Evolutionary conservation across 2,113 vertebrate species (phyloP), one percentile per base, ranked within the genome.

Genomic region (Trachemys scripta): DNA sequence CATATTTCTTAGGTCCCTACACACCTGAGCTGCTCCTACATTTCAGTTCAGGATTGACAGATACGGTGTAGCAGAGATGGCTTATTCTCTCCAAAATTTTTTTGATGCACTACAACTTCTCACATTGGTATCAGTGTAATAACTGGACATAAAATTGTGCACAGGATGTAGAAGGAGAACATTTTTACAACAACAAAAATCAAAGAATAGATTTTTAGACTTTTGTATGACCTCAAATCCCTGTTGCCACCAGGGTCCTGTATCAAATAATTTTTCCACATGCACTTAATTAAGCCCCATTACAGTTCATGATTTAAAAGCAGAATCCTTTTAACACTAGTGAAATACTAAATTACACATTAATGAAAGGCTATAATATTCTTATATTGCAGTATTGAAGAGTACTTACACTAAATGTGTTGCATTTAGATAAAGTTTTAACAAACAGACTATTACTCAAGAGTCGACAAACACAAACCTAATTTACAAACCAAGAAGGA

Each of bases 21-120:
- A 97, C 95, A 97, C 96, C 91, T 96, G 85, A 95, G 95, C 96
- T 97, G 94, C 92, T 97, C 65, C 95, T 65, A 95, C 85, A 93
- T 90, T 94, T 83, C 92, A 20, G 92, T 93, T 91, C 90, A 96
- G 84, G 92, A 94, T 96, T 93, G 96, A 97, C 96, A 88, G 93
- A 96, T 80, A 95, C 85, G 90, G 47, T 93, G 89, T 90, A 90
- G 85, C 87, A 95, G 85, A 45, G 93, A 94, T 53, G 81, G 83
- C 85, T 27, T n/a, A n/a, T n/a, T n/a, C n/a, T n/a, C n/a, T n/a
- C n/a, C n/a, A n/a, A n/a, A n/a, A 80, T 84, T 97, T 90, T 94
- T 96, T 97, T 94, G 96, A 96, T 96, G 91, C 94, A 94, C 85
- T 35, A 97, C 95, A 97, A 11, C n/a, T 10, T 72, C 65, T 72